These are phyloP conservation scores for Drosophila triauraria DNA, from an alignment of 1,140 invertebrate genomes.

Conservation along the genomic window DNA sequence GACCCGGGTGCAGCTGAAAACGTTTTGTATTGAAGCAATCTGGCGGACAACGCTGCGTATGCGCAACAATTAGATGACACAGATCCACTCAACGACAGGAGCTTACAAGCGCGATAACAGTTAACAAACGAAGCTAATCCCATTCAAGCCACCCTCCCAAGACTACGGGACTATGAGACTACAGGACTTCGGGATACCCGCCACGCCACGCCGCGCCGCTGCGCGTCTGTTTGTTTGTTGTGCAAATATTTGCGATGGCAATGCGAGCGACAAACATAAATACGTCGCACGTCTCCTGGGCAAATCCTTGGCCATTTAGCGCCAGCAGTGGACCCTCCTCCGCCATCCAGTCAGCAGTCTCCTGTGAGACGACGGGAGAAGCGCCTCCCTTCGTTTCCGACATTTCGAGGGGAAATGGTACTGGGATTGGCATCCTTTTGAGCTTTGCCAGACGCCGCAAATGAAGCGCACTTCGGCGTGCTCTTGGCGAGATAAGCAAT, in stretches of 20 bases:
- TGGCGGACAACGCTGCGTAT: slow-evolving; percentile 41
- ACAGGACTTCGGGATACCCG: neutral
- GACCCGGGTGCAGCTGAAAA: slow-evolving; percentile 26
- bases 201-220: neutral
- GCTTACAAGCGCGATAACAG: slow-evolving; percentile 79
- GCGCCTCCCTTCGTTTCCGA: neutral
- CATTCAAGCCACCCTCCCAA: slow-evolving; percentile 41
- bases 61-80: slow-evolving; percentile 58
- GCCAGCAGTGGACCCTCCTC: slow-evolving; percentile 58
- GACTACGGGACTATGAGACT: neutral
- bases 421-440: slow-evolving; percentile 63
- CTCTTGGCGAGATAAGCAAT: slow-evolving; percentile 71
- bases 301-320: slow-evolving; percentile 75
- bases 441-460: slow-evolving; percentile 65
- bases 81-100: slow-evolving; percentile 68
- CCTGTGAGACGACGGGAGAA: neutral
- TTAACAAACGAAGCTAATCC: slow-evolving; percentile 78
- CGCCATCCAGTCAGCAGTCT: slow-evolving; percentile 15
- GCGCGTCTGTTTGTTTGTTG: slow-evolving; percentile 57
- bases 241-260: slow-evolving; percentile 75
- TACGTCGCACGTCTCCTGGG: slow-evolving; percentile 63
- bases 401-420: neutral
- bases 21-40: slow-evolving; percentile 51
- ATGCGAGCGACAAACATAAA: slow-evolving; percentile 78
- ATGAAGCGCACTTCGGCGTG: slow-evolving; percentile 76